Evolutionary conservation across 2,113 vertebrate genomes (phyloP), one percentile per base, ranked within the genome.

Genomic region (Corydoras maculifer): DNA sequence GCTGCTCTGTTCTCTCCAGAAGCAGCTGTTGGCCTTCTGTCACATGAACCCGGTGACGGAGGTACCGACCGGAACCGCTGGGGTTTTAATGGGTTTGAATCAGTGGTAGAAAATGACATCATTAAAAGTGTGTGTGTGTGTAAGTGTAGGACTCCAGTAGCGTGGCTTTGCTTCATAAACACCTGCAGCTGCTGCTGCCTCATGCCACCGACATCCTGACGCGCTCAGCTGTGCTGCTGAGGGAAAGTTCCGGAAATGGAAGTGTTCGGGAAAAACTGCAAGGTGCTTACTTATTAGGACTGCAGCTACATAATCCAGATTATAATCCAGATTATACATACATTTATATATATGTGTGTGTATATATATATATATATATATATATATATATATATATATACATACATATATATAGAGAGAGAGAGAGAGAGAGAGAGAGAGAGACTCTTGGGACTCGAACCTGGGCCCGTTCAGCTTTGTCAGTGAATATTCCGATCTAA

Each of bases 121-220:
- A 25, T 25, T 25, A 25, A 25, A 25, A 25, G 18, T 25, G 18
- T 25, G 1, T 32, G 14, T 68, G 9, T 10, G 10, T 61, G 13
- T 68, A 51, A 62, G 9, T 11, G 6, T 29, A 99, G 97, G 94
- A 90, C 81, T 99, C 93, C 62, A 98, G 96, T 86, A 99, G 97
- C 13, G 94, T 99, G 77, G 93, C 96, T n/a, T 82, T 99, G 53
- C 92, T 99, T 48, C 95, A 99, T 88, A 99, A 99, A 72, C 97
- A 99, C 70, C 92, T 99, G 48, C 96, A 97, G 80, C 94, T 99
- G 11, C 86, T 99, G 53, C 81, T 99, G 82, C 96, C 96, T 73
- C 95, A 99, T n/a, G 94, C 96, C 72, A 94, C 94, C 3, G 96
- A 99, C 51, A 97, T 96, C 82, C 98, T 94, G 83, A 93, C 92